Percentiles rank a stretch among this genome's conserved stretches.
Evolutionary conservation across 1,140 invertebrate genomes (phyloP).

Genomic region (Diachasma alloeum): DNA sequence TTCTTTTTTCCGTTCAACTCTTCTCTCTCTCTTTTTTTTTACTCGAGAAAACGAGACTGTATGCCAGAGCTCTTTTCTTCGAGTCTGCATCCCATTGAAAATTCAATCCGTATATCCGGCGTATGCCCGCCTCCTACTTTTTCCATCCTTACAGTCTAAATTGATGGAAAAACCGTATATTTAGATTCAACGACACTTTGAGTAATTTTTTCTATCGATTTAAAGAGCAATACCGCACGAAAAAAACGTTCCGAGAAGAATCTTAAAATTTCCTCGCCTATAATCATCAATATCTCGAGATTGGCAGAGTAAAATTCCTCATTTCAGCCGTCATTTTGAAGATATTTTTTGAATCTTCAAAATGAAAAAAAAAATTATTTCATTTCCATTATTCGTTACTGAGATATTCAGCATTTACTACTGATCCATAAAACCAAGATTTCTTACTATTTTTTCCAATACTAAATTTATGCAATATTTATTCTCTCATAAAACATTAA

Average conservation of each 20-base stretch:
- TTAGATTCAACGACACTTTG: not conserved
- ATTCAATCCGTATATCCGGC: not conserved
- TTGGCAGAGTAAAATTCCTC: too few species aligned
- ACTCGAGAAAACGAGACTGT: not conserved
- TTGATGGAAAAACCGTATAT: not conserved
- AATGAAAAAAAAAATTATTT: too few species aligned
- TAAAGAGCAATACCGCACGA: not conserved
- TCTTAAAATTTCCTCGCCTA: too few species aligned
- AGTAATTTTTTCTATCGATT: not conserved
- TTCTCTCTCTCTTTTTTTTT: constrained; percentile 24
- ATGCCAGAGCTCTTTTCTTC: not conserved
- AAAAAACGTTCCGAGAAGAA: too few species aligned
- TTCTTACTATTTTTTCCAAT: too few species aligned
- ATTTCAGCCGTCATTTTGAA: too few species aligned
- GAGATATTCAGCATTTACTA: too few species aligned
- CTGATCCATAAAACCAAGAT: too few species aligned
- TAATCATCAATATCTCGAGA: too few species aligned
- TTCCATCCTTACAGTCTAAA: not conserved
- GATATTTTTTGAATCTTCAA: too few species aligned
- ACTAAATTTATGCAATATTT: not conserved
- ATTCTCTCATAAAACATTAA: not conserved
- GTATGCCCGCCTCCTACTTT: not conserved
- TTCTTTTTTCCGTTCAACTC: not conserved
- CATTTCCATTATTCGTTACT: too few species aligned
- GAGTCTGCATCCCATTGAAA: not conserved